These are phyloP conservation scores for Eospalax fontanierii DNA, from an alignment of 2,797 vertebrate genomes.

Conservation along the genomic window DNA sequence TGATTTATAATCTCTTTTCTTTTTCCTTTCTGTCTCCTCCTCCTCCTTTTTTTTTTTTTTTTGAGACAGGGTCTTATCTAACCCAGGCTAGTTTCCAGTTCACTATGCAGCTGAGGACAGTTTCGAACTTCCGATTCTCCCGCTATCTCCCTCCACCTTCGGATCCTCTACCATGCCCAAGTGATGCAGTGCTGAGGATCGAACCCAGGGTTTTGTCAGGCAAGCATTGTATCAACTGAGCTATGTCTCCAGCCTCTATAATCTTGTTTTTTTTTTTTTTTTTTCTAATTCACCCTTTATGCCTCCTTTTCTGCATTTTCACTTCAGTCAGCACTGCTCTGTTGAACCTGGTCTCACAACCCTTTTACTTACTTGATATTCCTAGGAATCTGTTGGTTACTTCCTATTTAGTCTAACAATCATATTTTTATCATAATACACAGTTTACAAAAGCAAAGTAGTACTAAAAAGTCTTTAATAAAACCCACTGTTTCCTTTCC, in stretches of 20 bases:
- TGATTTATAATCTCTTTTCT: neutral
- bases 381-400: neutral
- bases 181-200: too few relatives aligned
- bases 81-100: neutral
- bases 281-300: neutral
- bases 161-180: neutral
- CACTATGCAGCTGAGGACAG: neutral
- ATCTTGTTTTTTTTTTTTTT: neutral
- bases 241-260: neutral
- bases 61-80: neutral
- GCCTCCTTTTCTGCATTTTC: neutral
- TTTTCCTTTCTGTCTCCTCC: neutral
- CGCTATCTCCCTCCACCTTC: neutral
- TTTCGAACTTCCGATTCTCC: neutral
- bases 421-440: slow-evolving; percentile 4
- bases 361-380: neutral
- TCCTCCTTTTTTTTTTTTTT: neutral
- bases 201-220: neutral
- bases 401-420: neutral
- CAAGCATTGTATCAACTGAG: neutral
- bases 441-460: neutral
- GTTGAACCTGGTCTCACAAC: neutral
- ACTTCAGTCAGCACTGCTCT: neutral
- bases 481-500: neutral
- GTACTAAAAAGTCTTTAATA: neutral